Base-by-base conservation (phyloP, 2,888 invertebrate genomes). In the Luffia ferchaultella region DNA sequence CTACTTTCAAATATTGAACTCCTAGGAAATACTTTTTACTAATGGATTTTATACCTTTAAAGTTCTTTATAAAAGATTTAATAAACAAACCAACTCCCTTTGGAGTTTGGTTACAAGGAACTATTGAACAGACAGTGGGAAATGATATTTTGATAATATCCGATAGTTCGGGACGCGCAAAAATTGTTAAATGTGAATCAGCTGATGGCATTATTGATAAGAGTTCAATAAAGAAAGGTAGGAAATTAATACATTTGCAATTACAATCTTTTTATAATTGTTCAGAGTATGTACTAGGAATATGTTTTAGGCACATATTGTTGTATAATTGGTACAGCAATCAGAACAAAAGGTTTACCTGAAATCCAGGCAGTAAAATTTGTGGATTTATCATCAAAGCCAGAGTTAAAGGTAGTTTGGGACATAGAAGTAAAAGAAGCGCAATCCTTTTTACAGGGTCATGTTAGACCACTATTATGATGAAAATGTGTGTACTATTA, bases 41-140 rank as follows among this genome's bases (percentile, higher is more conserved):
- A 50, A 77, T 76, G 75, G 57, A 66, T n/a, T 53, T 68, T 45
- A 60, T 63, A 52, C 80, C 80, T 2, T 63, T 60, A 51, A 82
- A 82, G 55, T 75, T 70, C 64, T 63, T 80, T 45, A 66, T 75
- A 16, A 73, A 68, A 58, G 72, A 78, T 55, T 57, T 82, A 17
- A 45, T 73, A 1, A 68, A 75, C 41, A 68, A 73, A 60, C 51
- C 64, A 2, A 55, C 70, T 2, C 80, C 80, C 1, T 42, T 73
- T 30, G 75, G 76, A 18, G 82, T 82, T 45, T 84, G 84, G 84
- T 58, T 84, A 51, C 80, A 82, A 62, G 84, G 83, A n/a, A 80
- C 75, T 1, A 76, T 83, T 45, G 79, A 80, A 57, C 79, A 82
- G 64, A 73, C 72, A 9, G 76, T 80, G 2, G 78, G 74, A 52